These are phyloP conservation scores for Galerucella nymphaeae DNA, from an alignment of 2,888 invertebrate genomes.

Conservation along the genomic window DNA sequence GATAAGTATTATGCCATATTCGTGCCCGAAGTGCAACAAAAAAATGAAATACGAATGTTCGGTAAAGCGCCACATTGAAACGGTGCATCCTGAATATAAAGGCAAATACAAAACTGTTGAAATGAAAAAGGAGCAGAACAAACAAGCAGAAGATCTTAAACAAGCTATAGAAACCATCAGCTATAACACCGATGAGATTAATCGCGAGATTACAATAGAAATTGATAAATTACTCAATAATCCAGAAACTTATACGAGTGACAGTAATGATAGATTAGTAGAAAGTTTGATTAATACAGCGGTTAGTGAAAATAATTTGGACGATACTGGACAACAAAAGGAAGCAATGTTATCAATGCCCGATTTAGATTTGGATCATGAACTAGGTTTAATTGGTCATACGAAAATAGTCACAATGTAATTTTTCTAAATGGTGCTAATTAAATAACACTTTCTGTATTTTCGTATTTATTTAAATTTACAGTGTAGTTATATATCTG, in stretches of 20 bases:
- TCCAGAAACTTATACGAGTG: conserved; percentile 49
- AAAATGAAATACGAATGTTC: conserved; percentile 60
- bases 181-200: conserved; percentile 51
- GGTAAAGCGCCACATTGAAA: conserved; percentile 58
- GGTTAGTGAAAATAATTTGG: conserved; percentile 31
- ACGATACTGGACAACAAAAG: conserved; percentile 29
- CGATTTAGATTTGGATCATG: conserved; percentile 59
- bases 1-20: background rate
- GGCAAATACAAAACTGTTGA: background rate
- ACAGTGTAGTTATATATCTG: too few relatives aligned
- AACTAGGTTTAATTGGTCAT: conserved; percentile 43
- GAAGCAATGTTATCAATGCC: conserved; percentile 62
- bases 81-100: conserved; percentile 51
- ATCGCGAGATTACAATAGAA: conserved; percentile 42
- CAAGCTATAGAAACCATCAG: conserved; percentile 54
- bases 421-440: background rate
- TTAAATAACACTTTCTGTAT: too few relatives aligned
- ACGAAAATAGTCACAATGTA: background rate
- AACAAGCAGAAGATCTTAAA: conserved; percentile 47
- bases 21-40: conserved; percentile 42
- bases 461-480: too few relatives aligned
- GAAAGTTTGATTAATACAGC: conserved; percentile 47
- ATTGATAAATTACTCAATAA: conserved; percentile 51
- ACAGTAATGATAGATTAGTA: conserved; percentile 49
- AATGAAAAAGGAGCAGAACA: background rate